These are phyloP conservation scores for Antheraea mylitta DNA, from an alignment of 1,140 invertebrate species.

Conservation along the genomic window DNA sequence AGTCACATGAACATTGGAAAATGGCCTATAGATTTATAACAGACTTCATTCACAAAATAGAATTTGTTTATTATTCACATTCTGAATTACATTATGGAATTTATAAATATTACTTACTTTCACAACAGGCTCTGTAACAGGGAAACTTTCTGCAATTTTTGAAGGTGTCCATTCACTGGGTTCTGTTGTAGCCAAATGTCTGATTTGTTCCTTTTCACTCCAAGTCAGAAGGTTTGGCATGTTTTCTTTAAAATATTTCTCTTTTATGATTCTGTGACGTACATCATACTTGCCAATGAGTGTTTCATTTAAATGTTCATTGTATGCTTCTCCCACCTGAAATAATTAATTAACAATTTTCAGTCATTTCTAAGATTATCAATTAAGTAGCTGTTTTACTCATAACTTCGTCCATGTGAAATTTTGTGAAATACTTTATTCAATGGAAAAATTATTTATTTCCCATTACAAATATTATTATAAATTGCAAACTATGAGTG, in stretches of 20 bases:
- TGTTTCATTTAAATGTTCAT: conserved; percentile 57
- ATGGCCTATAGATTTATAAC: too few species aligned
- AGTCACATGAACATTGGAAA: too few species aligned
- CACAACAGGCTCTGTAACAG: conserved; percentile 81
- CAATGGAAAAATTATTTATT: too few species aligned
- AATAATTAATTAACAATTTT: not conserved
- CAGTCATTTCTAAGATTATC: too few species aligned
- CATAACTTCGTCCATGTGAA: too few species aligned
- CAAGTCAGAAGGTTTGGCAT: conserved; percentile 89
- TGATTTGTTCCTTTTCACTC: conserved; percentile 91
- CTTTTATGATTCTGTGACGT: conserved; percentile 81
- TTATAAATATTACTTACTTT: conserved; percentile 58
- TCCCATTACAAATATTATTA: too few species aligned
- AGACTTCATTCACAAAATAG: too few species aligned
- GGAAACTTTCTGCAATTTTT: conserved; percentile 88
- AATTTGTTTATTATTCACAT: too few species aligned
- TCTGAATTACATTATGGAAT: too few species aligned
- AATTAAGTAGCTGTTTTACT: too few species aligned
- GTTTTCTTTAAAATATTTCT: conserved; percentile 87
- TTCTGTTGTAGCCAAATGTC: conserved; percentile 82
- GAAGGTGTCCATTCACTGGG: conserved; percentile 87
- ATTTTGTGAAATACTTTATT: too few species aligned
- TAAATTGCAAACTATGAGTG: too few species aligned
- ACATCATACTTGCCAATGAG: conserved; percentile 52
- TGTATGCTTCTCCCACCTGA: conserved; percentile 56